Conservation (phyloP, 1,140 invertebrate species). For the Anthonomus grandis region DNA sequence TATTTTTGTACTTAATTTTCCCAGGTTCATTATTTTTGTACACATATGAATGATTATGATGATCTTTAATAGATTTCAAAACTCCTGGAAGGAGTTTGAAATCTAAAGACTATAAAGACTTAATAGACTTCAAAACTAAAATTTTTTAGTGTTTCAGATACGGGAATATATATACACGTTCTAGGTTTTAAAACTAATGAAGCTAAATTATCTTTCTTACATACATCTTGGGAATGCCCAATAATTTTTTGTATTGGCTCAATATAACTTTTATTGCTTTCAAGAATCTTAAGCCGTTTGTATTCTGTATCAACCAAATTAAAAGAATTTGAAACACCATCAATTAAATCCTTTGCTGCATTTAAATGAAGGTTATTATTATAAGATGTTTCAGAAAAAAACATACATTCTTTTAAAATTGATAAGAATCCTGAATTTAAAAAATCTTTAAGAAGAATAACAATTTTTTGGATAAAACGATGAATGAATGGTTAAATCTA, state of each 20-base stretch:
- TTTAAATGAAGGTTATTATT: constrained; percentile 5
- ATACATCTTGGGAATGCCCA: background rate
- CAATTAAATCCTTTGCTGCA: background rate
- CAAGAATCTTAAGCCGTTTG: constrained; percentile 9
- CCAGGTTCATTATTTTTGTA: background rate
- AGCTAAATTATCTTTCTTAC: background rate
- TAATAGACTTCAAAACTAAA: too few relatives aligned
- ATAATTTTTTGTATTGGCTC: constrained; percentile 2
- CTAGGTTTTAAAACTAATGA: constrained; percentile 1
- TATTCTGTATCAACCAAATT: constrained; percentile 11
- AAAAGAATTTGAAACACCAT: background rate
- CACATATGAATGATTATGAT: constrained; percentile 1
- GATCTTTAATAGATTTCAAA: constrained; percentile 3
- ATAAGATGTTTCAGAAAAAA: background rate
- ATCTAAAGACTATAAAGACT: too few relatives aligned
- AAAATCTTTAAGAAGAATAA: constrained; percentile 1
- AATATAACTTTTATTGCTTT: constrained; percentile 3
- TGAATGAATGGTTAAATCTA: constrained; percentile 6
- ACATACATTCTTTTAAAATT: constrained; percentile 9
- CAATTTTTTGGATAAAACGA: constrained; percentile 1
- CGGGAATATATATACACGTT: constrained; percentile 5
- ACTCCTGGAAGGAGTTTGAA: background rate
- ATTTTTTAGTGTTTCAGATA: too few relatives aligned
- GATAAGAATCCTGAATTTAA: constrained; percentile 6
- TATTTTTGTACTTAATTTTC: background rate